Evolutionary conservation across 2,113 vertebrate species (phyloP).

Genomic region (Sprattus sprattus): DNA sequence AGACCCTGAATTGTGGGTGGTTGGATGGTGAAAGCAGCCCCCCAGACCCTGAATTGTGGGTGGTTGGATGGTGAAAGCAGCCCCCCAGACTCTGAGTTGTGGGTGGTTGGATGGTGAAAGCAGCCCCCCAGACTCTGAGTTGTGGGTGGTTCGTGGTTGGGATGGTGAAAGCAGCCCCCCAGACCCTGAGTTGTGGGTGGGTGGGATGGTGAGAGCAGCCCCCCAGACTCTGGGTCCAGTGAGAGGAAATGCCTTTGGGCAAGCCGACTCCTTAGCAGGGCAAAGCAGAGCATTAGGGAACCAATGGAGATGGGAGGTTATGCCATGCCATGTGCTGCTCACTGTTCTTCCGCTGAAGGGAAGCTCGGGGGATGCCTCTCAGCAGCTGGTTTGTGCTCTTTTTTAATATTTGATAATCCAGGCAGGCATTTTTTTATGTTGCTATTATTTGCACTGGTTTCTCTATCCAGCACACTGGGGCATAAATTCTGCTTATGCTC

Average conservation of each 20-base stretch:
- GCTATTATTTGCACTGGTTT: neutral
- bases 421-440: neutral
- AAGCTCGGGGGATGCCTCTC: neutral
- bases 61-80: no score
- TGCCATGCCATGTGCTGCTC: neutral
- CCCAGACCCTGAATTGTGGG: no score
- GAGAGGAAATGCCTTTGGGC: neutral
- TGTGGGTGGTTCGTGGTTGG: no score
- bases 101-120: no score
- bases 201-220: neutral
- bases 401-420: neutral
- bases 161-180: no score
- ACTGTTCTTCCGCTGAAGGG: neutral
- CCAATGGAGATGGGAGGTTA: neutral
- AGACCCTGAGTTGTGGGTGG: no score
- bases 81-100: no score
- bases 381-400: neutral
- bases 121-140: no score
- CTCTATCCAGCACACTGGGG: neutral
- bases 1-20: no score
- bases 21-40: no score
- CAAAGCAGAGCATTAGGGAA: neutral
- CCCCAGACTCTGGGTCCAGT: neutral
- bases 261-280: neutral
- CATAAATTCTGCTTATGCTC: neutral